Conservation (phyloP, 2,113 vertebrate species). For the Asarcornis scutulata region DNA sequence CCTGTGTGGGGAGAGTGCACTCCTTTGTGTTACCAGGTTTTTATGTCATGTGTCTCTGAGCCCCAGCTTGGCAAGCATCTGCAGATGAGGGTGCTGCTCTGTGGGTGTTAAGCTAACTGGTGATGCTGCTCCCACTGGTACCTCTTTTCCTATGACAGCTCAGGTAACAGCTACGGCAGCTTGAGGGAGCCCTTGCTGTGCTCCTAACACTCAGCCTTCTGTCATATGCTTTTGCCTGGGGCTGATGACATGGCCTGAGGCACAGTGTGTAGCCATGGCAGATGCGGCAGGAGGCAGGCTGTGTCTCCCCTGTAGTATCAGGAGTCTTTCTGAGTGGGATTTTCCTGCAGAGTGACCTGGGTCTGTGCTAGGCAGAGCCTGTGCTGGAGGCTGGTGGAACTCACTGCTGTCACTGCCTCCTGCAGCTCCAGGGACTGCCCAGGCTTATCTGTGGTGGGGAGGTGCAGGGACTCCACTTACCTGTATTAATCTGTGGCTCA, state of each 20-base stretch:
- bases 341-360: not conserved
- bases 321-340: not conserved
- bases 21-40: rapidly evolving
- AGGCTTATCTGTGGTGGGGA: not conserved
- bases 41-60: not conserved
- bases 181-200: not conserved
- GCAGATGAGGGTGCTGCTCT: rapidly evolving
- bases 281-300: not conserved
- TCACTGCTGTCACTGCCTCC: not conserved
- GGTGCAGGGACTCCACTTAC: not conserved
- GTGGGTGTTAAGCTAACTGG: not conserved
- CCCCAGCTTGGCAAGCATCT: not conserved
- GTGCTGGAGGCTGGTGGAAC: not conserved
- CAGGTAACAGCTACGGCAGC: not conserved
- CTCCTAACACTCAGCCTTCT: rapidly evolving
- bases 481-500: not conserved
- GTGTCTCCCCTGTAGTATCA: not conserved
- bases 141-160: not conserved
- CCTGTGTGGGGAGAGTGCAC: not conserved
- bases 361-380: not conserved
- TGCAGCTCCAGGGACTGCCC: not conserved
- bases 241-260: not conserved
- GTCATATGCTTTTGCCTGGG: not conserved
- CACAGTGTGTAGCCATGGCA: not conserved
- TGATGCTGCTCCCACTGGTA: not conserved